Evolutionary conservation across 2,113 vertebrate species (phyloP), one percentile per base, ranked within the genome.

Genomic region (Ptyas mucosa): DNA sequence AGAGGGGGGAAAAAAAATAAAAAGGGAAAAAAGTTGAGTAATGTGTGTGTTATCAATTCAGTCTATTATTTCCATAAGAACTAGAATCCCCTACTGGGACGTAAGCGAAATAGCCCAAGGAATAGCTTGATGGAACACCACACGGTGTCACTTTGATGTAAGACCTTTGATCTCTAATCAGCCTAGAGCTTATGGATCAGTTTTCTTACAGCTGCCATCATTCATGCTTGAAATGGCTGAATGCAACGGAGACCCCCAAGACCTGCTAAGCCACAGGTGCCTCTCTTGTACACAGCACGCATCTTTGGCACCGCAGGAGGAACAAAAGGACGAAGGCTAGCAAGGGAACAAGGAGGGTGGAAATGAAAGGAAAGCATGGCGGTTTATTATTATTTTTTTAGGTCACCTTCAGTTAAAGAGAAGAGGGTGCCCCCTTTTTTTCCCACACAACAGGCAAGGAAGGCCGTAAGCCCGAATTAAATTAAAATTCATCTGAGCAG

Each of bases 211-310:
- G 1, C 53, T 53, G 5, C 0, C 89, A 21, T 91, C 18, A 1
- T 20, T 0, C 39, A 0, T 91, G 21, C 21, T 49, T 2, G 61
- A 92, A 53, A 46, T 0, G 51, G 0, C 86, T 0, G 6, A 0
- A 1, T 8, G 0, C 86, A 54, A 3, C 0, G 9, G 55, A 85
- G 52, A 87, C 85, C 34, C 75, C 61, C n/a, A 29, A 64, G 94
- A 53, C 5, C 6, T 0, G 0, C n/a, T 23, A 0, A 20, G 85
- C 15, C 49, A 81, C 87, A 87, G 52, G 23, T 0, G 87, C 64
- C 20, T 2, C 34, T 92, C 20, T 7, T 24, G 85, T 7, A 24
- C 49, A 7, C 2, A 90, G 88, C 51, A 2, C 49, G 3, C 81
- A 89, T 20, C 91, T 0, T 51, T 21, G 53, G 5, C 2, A n/a